Conservation (phyloP, 2,888 invertebrate genomes). For the Sepiola atlantica region DNA sequence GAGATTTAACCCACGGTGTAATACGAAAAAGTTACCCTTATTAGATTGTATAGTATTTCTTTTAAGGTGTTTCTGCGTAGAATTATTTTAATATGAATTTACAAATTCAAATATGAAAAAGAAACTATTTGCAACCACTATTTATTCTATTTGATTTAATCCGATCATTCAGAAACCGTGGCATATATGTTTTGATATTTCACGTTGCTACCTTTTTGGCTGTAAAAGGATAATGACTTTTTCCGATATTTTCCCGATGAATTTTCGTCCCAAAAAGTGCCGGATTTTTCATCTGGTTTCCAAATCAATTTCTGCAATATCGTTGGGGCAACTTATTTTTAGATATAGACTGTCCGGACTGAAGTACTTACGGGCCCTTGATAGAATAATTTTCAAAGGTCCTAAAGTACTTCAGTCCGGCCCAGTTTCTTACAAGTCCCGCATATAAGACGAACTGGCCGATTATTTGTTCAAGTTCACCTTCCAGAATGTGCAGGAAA, state of each 20-base stretch:
- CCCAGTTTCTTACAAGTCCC: background rate
- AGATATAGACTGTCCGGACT: background rate
- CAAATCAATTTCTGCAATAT: background rate
- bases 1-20: too few relatives aligned
- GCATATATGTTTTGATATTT: too few relatives aligned
- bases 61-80: too few relatives aligned
- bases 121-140: too few relatives aligned
- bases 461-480: background rate
- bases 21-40: too few relatives aligned
- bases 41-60: too few relatives aligned
- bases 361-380: constrained; percentile 2
- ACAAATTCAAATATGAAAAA: too few relatives aligned
- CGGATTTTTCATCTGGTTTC: background rate
- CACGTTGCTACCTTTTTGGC: too few relatives aligned
- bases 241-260: background rate
- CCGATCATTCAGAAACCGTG: too few relatives aligned
- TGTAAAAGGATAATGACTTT: background rate
- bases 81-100: too few relatives aligned
- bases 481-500: background rate
- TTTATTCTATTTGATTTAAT: too few relatives aligned
- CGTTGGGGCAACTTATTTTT: background rate
- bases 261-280: background rate
- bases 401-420: background rate
- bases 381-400: background rate
- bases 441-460: background rate